Evolutionary conservation across 1,140 invertebrate species (phyloP).

Genomic region (Leptinotarsa undecemlineata): DNA sequence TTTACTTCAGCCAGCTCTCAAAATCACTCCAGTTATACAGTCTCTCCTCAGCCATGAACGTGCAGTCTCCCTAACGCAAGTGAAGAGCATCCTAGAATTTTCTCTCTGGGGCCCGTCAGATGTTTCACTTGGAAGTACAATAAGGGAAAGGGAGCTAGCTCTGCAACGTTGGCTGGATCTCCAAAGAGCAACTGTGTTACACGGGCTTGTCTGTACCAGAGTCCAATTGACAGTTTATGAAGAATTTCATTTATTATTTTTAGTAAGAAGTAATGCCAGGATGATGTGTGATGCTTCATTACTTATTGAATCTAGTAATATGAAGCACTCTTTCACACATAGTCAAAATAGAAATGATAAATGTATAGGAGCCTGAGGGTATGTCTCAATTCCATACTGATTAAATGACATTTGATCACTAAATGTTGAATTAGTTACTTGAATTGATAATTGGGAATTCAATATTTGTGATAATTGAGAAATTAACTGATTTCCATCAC

Average conservation of each 20-base stretch:
- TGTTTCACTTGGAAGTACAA: constrained; percentile 66
- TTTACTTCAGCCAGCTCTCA: constrained; percentile 60
- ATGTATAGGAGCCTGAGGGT: constrained; percentile 13
- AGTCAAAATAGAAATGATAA: constrained; percentile 21
- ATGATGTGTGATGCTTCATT: constrained; percentile 77
- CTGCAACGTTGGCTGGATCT: constrained; percentile 82
- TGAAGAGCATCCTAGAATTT: constrained; percentile 79
- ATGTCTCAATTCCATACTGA: not conserved
- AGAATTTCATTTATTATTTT: constrained; percentile 78
- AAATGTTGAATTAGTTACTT: too few relatives aligned
- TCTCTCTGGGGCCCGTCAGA: constrained; percentile 84
- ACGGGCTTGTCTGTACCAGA: constrained; percentile 73
- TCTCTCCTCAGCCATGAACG: constrained; percentile 72
- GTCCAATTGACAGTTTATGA: constrained; percentile 76
- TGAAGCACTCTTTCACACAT: constrained; percentile 29
- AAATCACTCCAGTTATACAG: constrained; percentile 67
- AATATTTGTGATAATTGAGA: not conserved
- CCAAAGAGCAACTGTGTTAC: constrained; percentile 78
- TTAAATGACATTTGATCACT: too few relatives aligned
- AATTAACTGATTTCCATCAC: not conserved
- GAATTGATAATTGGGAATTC: too few relatives aligned
- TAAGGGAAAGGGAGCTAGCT: constrained; percentile 69
- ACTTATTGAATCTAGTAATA: constrained; percentile 60
- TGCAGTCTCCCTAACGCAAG: constrained; percentile 70
- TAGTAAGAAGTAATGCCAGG: constrained; percentile 78